Conservation (phyloP, 1,140 invertebrate genomes). For the Eueides isabella region DNA sequence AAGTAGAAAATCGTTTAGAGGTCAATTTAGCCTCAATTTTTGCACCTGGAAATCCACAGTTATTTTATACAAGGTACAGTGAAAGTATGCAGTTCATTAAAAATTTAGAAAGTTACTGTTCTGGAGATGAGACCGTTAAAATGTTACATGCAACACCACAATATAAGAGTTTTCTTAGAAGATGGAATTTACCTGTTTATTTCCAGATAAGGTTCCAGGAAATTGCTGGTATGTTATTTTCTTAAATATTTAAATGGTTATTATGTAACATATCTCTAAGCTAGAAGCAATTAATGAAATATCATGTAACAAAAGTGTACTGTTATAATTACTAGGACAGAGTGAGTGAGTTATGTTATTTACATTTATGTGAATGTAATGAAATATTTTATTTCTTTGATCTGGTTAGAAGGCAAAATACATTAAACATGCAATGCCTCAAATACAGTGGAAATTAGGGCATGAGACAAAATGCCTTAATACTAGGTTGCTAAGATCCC, state of each 20-base stretch:
- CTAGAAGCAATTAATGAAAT: too few species aligned
- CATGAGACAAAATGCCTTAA: too few species aligned
- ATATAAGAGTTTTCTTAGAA: slow-evolving; percentile 89
- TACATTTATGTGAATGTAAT: too few species aligned
- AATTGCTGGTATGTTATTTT: slow-evolving; percentile 89
- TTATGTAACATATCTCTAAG: not conserved
- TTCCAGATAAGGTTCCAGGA: slow-evolving; percentile 97
- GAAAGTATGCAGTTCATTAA: slow-evolving; percentile 91
- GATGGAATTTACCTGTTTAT: slow-evolving; percentile 97
- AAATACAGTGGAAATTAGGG: too few species aligned
- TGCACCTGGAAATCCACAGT: slow-evolving; percentile 94
- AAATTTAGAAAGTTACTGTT: slow-evolving; percentile 88
- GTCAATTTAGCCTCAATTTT: slow-evolving; percentile 91
- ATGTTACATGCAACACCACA: slow-evolving; percentile 85
- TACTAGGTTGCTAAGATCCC: too few species aligned
- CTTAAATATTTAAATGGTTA: not conserved
- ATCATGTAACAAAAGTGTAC: too few species aligned
- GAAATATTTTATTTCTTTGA: too few species aligned
- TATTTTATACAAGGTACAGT: slow-evolving; percentile 92
- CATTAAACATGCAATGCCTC: too few species aligned
- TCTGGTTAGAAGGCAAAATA: too few species aligned
- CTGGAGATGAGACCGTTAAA: slow-evolving; percentile 80
- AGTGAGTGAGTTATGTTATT: too few species aligned
- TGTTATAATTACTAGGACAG: too few species aligned
- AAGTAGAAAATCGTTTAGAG: slow-evolving; percentile 90